phyloP scores from a whole-genome alignment of 2,888 invertebrate species.

The Stegophylla sp. region DNA sequence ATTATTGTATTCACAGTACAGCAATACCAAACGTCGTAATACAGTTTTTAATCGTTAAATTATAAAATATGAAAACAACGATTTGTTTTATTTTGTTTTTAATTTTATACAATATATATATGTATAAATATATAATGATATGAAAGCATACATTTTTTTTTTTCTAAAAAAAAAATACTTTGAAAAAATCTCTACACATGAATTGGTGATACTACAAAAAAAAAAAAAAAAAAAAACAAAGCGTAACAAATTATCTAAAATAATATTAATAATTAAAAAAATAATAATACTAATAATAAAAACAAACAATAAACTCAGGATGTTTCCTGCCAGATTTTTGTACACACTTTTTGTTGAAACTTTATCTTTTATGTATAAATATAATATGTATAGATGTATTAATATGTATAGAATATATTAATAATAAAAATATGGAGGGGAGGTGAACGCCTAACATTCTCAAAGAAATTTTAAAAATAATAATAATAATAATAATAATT shows the following conservation, averaged over 20 bases:
- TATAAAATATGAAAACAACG: conserved; percentile 14
- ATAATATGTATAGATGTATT: conserved; percentile 3
- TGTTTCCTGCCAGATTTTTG: conserved; percentile 19
- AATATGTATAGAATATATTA: conserved; percentile 1
- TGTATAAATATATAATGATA: neutral
- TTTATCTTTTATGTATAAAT: conserved; percentile 26
- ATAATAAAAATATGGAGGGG: conserved; percentile 6
- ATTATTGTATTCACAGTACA: conserved; percentile 8
- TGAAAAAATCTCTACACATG: conserved; percentile 33
- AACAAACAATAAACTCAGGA: conserved; percentile 44
- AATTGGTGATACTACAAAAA: conserved; percentile 15
- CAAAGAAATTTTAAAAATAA: neutral
- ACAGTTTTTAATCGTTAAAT: neutral
- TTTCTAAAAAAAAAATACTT: conserved; percentile 10
- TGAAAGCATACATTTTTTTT: neutral
- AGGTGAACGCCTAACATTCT: neutral
- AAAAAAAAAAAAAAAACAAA: conserved; percentile 32
- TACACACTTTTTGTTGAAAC: conserved; percentile 36
- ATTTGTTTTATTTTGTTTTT: neutral
- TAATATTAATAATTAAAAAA: conserved; percentile 31
- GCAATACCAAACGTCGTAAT: conserved; percentile 27
- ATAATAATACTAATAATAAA: conserved; percentile 32
- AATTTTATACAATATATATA: conserved; percentile 11
- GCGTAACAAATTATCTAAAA: conserved; percentile 57
- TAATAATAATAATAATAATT: neutral